Percentiles rank a stretch among this genome's conserved stretches.
Evolutionary conservation across 2,113 vertebrate species (phyloP).

Genomic region (Psammodynastes pulverulentus): DNA sequence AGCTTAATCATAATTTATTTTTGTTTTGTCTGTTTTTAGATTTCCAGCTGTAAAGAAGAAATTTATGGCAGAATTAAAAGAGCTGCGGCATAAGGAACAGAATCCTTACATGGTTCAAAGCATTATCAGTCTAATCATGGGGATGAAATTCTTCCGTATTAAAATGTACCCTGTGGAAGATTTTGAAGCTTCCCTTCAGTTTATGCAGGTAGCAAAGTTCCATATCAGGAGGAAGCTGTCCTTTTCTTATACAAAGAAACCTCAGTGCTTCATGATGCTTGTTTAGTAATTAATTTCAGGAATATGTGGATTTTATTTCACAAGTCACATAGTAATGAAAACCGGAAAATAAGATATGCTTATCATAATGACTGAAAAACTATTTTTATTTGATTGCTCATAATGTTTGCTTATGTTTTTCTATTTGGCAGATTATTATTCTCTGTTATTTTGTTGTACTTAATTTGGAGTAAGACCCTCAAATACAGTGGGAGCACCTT

Average conservation of each 20-base stretch:
- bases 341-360: background rate
- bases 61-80: slow-evolving; percentile 95
- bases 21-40: slow-evolving; percentile 61
- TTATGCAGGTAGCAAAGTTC: slow-evolving; percentile 88
- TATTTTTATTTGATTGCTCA: background rate
- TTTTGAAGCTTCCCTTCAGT: slow-evolving; percentile 98
- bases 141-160: slow-evolving; percentile 97
- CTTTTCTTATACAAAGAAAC: background rate
- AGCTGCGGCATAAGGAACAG: slow-evolving; percentile 93
- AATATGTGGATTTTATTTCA: background rate
- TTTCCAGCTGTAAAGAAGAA: slow-evolving; percentile 98
- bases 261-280: background rate
- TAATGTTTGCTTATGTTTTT: background rate
- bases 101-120: slow-evolving; percentile 90
- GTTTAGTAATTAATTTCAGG: background rate
- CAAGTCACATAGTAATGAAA: background rate
- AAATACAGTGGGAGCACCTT: background rate
- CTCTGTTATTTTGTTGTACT: background rate
- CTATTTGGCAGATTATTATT: background rate
- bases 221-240: background rate
- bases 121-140: slow-evolving; percentile 98
- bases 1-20: background rate
- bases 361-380: background rate
- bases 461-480: background rate
- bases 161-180: slow-evolving; percentile 99